Percentiles rank a stretch among this genome's conserved stretches.
phyloP scores from a whole-genome alignment of 2,113 vertebrate species.

The Hemicordylus capensis region DNA sequence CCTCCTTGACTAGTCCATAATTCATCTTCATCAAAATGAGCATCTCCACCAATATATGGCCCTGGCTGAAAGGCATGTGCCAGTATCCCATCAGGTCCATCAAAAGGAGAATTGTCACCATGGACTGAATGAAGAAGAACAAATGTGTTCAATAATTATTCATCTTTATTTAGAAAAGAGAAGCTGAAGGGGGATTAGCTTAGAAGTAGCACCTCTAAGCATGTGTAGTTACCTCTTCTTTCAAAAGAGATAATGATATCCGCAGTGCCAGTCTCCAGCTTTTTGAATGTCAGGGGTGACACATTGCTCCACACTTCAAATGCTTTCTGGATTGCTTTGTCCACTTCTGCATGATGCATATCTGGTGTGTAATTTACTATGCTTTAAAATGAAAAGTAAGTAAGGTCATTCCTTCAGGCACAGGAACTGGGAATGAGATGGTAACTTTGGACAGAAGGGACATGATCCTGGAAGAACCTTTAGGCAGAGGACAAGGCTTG shows the following conservation, averaged over 20 bases:
- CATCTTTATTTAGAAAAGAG: not conserved
- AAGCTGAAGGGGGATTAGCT: not conserved
- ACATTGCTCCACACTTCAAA: slow-evolving; percentile 84
- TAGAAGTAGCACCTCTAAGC: accelerated
- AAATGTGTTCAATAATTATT: not conserved
- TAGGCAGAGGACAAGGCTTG: not conserved
- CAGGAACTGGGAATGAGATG: not conserved
- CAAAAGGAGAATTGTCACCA: slow-evolving; percentile 88
- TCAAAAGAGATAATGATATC: slow-evolving; percentile 91
- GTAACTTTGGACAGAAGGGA: not conserved
- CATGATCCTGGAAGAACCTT: not conserved
- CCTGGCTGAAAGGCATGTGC: slow-evolving; percentile 94
- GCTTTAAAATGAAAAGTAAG: slow-evolving; percentile 69
- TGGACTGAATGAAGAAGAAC: slow-evolving; percentile 77
- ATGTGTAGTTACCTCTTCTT: slow-evolving; percentile 68
- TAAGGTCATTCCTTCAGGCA: not conserved
- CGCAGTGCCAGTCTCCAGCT: slow-evolving; percentile 66
- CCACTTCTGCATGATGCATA: slow-evolving; percentile 75
- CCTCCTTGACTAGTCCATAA: slow-evolving; percentile 74
- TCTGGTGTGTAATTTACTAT: slow-evolving; percentile 85
- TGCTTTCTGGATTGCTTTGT: slow-evolving; percentile 77
- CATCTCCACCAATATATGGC: slow-evolving; percentile 84
- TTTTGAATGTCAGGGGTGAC: slow-evolving; percentile 83
- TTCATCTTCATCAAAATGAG: slow-evolving; percentile 90
- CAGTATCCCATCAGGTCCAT: slow-evolving; percentile 86